Conservation (phyloP, 2,797 vertebrate genomes). For the Chaetophractus vellerosus region DNA sequence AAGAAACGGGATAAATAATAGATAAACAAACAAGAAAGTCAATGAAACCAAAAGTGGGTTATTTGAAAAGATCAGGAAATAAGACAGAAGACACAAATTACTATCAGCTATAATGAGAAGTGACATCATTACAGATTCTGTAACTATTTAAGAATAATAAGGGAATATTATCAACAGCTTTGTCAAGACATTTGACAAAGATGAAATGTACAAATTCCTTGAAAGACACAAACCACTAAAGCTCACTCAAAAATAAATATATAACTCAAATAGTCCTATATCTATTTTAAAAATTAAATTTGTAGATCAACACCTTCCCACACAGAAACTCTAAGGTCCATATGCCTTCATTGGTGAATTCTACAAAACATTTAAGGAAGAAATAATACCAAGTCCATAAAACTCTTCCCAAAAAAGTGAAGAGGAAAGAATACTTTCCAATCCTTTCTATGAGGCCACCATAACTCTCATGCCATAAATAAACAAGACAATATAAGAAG, state of each 20-base stretch:
- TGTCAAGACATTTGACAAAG: constrained; percentile 44
- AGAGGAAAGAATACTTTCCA: constrained; percentile 42
- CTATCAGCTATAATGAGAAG: neutral
- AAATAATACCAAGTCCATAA: constrained; percentile 44
- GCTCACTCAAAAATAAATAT: constrained; percentile 44
- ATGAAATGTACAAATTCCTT: constrained; percentile 47
- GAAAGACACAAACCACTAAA: constrained; percentile 57
- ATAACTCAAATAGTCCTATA: constrained; percentile 15
- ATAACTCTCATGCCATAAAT: constrained; percentile 42
- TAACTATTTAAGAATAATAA: constrained; percentile 20
- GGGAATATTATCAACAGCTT: neutral
- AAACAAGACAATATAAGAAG: constrained; percentile 26
- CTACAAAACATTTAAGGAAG: constrained; percentile 50
- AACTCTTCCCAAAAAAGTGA: constrained; percentile 27
- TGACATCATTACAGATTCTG: neutral
- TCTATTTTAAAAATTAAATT: constrained; percentile 48
- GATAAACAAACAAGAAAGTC: constrained; percentile 35
- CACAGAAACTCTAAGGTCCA: constrained; percentile 22
- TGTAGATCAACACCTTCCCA: constrained; percentile 4
- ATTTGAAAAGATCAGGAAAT: constrained; percentile 50
- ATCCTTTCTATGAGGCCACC: constrained; percentile 4
- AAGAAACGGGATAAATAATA: constrained; percentile 36
- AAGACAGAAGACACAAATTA: constrained; percentile 33
- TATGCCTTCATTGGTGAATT: constrained; percentile 21
- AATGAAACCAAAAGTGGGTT: constrained; percentile 8